Conservation (phyloP, 2,113 vertebrate species). For the Stigmatopora nigra region DNA sequence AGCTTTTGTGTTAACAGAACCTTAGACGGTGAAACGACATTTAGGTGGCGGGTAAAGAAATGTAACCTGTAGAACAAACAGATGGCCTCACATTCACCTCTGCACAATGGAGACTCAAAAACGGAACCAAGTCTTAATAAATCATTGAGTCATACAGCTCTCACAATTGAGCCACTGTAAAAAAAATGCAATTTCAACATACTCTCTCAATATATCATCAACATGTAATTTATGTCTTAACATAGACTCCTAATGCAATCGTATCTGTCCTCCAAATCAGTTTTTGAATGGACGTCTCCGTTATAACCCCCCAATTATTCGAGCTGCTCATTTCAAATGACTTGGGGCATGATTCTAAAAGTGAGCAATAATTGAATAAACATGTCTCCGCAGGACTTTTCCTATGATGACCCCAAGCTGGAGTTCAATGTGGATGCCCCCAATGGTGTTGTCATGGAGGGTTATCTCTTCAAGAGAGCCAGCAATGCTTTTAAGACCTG, state of each 20-base stretch:
- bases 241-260: not conserved
- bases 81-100: constrained; percentile 2
- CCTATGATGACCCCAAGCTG: constrained; percentile 69
- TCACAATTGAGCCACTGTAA: not conserved
- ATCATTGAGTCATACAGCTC: not conserved
- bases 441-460: constrained; percentile 75
- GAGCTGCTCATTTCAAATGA: not conserved
- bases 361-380: not conserved
- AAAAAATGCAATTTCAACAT: not conserved
- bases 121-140: not conserved
- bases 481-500: constrained; percentile 75
- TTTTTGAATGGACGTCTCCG: not conserved
- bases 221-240: not conserved
- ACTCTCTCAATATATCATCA: not conserved
- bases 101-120: not conserved
- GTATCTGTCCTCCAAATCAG: not conserved
- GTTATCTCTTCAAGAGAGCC: constrained; percentile 73
- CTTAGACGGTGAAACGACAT: not conserved
- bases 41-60: not conserved
- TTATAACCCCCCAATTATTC: not conserved
- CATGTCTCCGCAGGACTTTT: constrained; percentile 60
- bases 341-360: not conserved
- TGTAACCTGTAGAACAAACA: constrained; percentile 18
- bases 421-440: constrained; percentile 73
- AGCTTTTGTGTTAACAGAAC: constrained; percentile 8